phyloP scores from a whole-genome alignment of 2,797 vertebrate genomes.

The Xerus rutilus region DNA sequence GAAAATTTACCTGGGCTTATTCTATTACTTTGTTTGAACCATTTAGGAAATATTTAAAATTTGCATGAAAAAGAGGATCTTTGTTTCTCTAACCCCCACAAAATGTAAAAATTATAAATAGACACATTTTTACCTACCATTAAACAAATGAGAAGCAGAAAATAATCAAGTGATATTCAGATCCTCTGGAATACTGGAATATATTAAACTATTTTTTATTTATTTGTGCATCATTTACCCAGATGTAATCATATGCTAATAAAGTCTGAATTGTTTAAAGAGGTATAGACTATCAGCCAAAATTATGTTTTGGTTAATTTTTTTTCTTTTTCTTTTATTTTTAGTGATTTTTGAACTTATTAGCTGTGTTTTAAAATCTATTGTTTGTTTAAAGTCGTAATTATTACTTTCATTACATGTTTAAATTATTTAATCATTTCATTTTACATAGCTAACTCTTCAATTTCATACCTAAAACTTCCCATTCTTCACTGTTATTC shows the following conservation, averaged over 20 bases:
- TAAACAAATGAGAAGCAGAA: background rate
- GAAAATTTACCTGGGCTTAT: background rate
- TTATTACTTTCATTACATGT: background rate
- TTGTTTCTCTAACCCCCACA: background rate
- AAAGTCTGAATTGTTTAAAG: background rate
- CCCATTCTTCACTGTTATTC: background rate
- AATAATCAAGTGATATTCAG: background rate
- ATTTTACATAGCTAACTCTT: background rate
- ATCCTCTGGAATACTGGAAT: background rate
- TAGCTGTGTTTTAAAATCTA: background rate
- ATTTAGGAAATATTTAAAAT: background rate
- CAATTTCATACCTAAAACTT: background rate
- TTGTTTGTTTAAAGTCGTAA: background rate
- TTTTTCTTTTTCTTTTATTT: too few relatives aligned
- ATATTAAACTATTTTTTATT: background rate
- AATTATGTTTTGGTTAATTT: background rate
- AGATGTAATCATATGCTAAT: background rate
- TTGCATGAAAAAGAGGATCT: background rate
- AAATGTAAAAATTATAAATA: background rate
- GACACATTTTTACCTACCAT: background rate
- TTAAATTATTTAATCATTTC: background rate
- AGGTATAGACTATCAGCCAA: background rate
- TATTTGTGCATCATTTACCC: background rate
- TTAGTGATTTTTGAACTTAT: background rate
- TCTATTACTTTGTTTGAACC: background rate